Evolutionary conservation across 2,797 vertebrate genomes (phyloP), one percentile per base, ranked within the genome.

Genomic region (Falco concolor): DNA sequence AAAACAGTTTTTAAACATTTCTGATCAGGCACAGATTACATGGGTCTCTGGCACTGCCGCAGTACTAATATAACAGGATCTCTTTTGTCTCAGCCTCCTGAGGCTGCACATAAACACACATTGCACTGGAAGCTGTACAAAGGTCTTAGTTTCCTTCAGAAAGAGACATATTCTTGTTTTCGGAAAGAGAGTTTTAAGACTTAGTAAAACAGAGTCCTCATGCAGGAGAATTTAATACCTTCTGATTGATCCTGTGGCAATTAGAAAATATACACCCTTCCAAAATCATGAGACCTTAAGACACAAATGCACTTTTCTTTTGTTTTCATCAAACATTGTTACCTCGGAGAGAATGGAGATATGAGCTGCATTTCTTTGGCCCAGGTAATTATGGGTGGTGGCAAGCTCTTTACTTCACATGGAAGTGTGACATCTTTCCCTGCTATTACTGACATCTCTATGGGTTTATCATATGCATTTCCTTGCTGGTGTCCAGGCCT

Each of bases 311-410:
- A 72, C 47, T 74, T 85, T 73, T 70, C 27, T 85, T 84, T 73
- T 47, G 45, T 84, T 93, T 89, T 44, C 50, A 76, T 36, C 47
- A 63, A 63, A 44, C 38, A 28, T 24, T 40, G 11, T 97, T 98
- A 99, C 99, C 99, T 99, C 60, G 98, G 98, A 79, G 99, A 99
- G 96, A 99, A 99, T 1, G 99, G 99, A 67, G 99, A 99, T 95
- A 99, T 98, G 89, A 99, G 98, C 68, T 99, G 99, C 84, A 90
- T 98, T 93, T 99, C 99, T 96, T 98, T 99, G 96, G 99, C 98
- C 99, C 99, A 99, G 89, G 98, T 99, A 87, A 99, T 98, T 87
- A 98, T 93, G 30, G 99, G 99, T 25, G 99, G 99, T 27, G 99
- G 99, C 73, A 98, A 97, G 94, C 99, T 99, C 93, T 98, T 98